Base-by-base conservation (phyloP, 1,140 invertebrate species). In the Drosophila setifemur region DNA sequence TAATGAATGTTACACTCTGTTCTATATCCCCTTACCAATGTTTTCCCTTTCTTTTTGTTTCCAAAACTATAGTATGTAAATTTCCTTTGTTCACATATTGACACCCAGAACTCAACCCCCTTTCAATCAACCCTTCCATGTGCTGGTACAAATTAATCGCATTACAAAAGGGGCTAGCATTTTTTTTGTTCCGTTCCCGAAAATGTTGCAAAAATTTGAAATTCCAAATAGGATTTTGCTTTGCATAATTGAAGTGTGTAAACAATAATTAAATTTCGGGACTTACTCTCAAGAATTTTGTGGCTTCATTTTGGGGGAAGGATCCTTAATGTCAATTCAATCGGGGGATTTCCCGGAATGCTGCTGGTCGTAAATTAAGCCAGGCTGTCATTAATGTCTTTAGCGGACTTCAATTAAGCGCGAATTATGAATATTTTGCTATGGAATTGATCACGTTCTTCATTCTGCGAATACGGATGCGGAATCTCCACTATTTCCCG, bases 181-280 rank as follows among this genome's bases (percentile, higher is more conserved):
- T 16, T 0, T 3, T 28, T 28, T 28, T 8, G 26, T 28, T 7
- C 45, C n/a, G n/a, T 11, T 2, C 7, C 4, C 2, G 3, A n/a
- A 16, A 23, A 4, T 7, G 28, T 33, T 21, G 45, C 42, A 45
- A 35, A 26, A 19, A 35, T 39, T 58, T 6, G 29, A 31, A 53
- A 68, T 45, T 52, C 29, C 35, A 57, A 60, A 43, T 33, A 6
- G 2, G 26, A 42, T 16, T 12, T 11, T 9, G 28, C 37, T 49
- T 73, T 66, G 47, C 31, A 57, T 52, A 61, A 33, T n/a, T 50
- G 18, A 33, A 25, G 54, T 70, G 58, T 69, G 71, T 79, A 86
- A 86, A 75, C 81, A 85, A 72, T 85, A 85, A 86, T 86, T 79
- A 50, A 68, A 85, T 85, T 79, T 75, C 2, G 49, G 18, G 44